Evolutionary conservation across 2,113 vertebrate species (phyloP).

Genomic region (Gavialis gangeticus): DNA sequence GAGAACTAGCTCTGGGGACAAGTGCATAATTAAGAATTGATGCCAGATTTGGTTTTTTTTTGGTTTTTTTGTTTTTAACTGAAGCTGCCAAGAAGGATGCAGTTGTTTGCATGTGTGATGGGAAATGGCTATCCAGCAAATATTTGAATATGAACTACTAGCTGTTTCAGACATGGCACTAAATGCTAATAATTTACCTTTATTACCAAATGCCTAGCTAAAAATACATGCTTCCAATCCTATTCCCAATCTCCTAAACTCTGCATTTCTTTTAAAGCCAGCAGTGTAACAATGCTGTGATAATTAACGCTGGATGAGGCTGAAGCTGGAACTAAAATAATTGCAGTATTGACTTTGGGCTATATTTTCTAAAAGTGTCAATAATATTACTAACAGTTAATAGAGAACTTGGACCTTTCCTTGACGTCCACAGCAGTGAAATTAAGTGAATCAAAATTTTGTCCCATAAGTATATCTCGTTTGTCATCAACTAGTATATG

Average conservation of each 20-base stretch:
- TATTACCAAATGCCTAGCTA: not conserved
- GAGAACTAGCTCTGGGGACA: conserved; percentile 33
- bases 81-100: conserved; percentile 8
- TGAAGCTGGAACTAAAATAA: not conserved
- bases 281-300: too few relatives aligned
- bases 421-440: not conserved
- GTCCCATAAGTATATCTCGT: not conserved
- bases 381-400: not conserved
- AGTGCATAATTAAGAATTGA: conserved; percentile 58
- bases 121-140: not conserved
- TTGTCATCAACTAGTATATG: not conserved
- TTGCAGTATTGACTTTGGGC: too few relatives aligned
- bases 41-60: conserved; percentile 32
- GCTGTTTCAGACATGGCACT: not conserved
- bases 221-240: not conserved
- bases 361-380: not conserved
- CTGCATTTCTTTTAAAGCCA: not conserved
- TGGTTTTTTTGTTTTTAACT: not conserved
- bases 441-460: not conserved
- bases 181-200: not conserved
- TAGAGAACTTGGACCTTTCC: not conserved
- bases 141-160: not conserved
- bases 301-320: conserved; percentile 15
- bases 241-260: not conserved
- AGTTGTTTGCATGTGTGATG: not conserved